Base-by-base conservation (phyloP, 1,140 invertebrate genomes). In the Temnothorax curvispinosus region DNA sequence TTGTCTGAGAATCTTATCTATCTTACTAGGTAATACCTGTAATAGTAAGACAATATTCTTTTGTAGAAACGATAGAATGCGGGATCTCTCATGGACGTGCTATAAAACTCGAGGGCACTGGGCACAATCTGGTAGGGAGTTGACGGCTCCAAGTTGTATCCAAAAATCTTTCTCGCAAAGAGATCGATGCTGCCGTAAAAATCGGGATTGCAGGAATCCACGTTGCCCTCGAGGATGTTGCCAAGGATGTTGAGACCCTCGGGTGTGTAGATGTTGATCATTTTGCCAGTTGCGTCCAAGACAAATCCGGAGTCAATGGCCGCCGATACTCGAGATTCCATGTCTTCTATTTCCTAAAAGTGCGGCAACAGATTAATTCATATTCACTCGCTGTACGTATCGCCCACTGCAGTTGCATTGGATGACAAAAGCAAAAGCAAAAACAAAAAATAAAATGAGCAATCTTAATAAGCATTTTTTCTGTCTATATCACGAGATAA, bases 21-120 rank as follows among this genome's bases (percentile, higher is more conserved):
- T 27, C 27, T 41, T 41, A 5, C 38, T 41, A 41, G 38, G 6
- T 47, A 35, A 62, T 88, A 91, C 54, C 95, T 93, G 4, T 94
- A 75, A 89, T 96, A 96, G 88, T 96, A 96, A 76, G 95, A 94
- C 41, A 96, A 84, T 85, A 97, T 96, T 78, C 96, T 96, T 90
- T 96, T 96, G 93, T 96, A 96, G 1, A 97, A 92, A 58, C 96
- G 95, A 91, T 96, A 97, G 96, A 97, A 97, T 5, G 96, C 95
- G 18, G 97, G 97, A 91, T 97, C 97, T 71, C 97, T 96, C 76
- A 97, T 91, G 0, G 96, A 96, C 15, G 97, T 96, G 77, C 95
- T 94, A 92, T 95, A 96, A 69, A 95, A 95, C 92, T 96, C 96
- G 13, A 97, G 92, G 52, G 94, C 95, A 27, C 95, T 95, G 2